phyloP scores from a whole-genome alignment of 2,113 vertebrate species.

The Chascanopsetta lugubris region DNA sequence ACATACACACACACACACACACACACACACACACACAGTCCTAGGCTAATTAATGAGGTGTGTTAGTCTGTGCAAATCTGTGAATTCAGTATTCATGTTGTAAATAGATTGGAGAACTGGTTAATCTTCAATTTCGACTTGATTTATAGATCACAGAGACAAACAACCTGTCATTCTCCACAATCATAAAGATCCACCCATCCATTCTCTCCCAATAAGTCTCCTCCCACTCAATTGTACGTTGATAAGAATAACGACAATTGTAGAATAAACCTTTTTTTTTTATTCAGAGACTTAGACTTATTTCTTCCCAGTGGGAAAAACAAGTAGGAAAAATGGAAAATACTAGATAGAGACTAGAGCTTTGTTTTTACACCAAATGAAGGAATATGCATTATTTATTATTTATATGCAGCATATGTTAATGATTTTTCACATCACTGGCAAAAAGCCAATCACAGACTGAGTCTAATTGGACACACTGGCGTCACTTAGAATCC shows the following conservation, averaged over 20 bases:
- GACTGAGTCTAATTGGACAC: not conserved
- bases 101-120: not conserved
- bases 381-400: no score
- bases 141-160: slow-evolving; percentile 5
- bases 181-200: not conserved
- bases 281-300: no score
- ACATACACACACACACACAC: not conserved
- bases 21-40: no score
- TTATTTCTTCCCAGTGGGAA: no score
- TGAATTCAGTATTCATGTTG: slow-evolving; percentile 3
- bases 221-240: not conserved
- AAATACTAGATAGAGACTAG: no score
- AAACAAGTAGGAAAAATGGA: no score
- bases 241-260: no score
- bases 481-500: not conserved
- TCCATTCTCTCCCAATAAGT: not conserved
- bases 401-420: not conserved
- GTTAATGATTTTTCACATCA: not conserved
- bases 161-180: no score
- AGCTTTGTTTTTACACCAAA: no score
- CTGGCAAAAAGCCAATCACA: not conserved
- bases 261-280: no score
- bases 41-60: no score
- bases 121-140: not conserved
- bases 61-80: not conserved